Conservation (phyloP, 2,888 invertebrate genomes). For the Chymomyza procnemis region DNA sequence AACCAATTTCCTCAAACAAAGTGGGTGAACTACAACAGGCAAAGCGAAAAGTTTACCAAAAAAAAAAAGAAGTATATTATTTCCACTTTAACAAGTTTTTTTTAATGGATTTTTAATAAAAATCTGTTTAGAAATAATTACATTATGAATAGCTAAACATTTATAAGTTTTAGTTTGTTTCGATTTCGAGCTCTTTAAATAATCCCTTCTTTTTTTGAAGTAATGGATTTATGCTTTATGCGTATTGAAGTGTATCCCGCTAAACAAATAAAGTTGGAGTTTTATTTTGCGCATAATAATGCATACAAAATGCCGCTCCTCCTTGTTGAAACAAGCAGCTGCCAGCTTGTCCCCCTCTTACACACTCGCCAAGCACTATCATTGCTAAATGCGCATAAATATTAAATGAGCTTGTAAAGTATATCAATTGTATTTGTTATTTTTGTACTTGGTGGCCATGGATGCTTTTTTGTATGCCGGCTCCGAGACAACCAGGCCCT, state of each 20-base stretch:
- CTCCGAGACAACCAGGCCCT: constrained; percentile 4
- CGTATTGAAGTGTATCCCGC: background rate
- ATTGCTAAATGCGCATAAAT: constrained; percentile 52
- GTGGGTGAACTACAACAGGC: constrained; percentile 7
- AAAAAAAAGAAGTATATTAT: constrained; percentile 15
- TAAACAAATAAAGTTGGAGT: constrained; percentile 10
- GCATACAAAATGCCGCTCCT: constrained; percentile 1
- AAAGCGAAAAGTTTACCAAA: background rate
- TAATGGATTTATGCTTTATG: background rate
- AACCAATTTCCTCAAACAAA: background rate
- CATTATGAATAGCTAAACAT: too few species aligned
- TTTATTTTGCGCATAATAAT: constrained; percentile 12
- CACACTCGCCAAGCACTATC: background rate
- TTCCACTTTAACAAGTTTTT: too few species aligned
- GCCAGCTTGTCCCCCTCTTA: background rate
- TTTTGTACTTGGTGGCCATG: constrained; percentile 10
- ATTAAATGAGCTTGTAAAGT: constrained; percentile 48
- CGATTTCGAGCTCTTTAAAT: too few species aligned
- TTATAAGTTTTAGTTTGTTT: too few species aligned
- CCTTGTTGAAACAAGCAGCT: background rate
- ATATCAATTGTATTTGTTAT: constrained; percentile 44
- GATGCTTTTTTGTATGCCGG: constrained; percentile 19
- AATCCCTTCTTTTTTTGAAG: too few species aligned
- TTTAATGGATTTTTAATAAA: too few species aligned
- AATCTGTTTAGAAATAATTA: too few species aligned